phyloP scores from a whole-genome alignment of 2,113 vertebrate species.

The Brachyistius frenatus region DNA sequence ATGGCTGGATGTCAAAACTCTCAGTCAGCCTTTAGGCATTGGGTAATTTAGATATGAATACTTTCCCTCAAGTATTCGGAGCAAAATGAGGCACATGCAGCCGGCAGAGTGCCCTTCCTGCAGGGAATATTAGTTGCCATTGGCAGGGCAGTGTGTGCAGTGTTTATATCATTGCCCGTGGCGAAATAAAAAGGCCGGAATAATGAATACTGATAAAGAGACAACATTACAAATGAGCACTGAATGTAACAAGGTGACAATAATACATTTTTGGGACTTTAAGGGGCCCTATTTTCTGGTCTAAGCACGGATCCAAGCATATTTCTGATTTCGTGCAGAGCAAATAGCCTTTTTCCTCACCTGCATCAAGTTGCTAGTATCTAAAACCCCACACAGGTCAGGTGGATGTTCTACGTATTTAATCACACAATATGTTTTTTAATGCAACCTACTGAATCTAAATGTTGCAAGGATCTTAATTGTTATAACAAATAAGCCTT shows the following conservation, averaged over 20 bases:
- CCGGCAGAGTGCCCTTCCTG: constrained; percentile 53
- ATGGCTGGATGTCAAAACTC: constrained; percentile 66
- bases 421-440: no score
- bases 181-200: constrained; percentile 34
- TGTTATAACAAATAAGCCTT: no score
- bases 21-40: constrained; percentile 58
- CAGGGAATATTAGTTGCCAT: constrained; percentile 54
- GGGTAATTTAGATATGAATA: constrained; percentile 64
- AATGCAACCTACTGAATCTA: no score
- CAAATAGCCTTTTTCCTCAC: no score
- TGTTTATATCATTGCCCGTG: constrained; percentile 20
- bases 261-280: background rate
- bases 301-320: no score
- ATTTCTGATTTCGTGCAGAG: no score
- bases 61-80: constrained; percentile 42
- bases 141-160: constrained; percentile 32
- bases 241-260: background rate
- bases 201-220: constrained; percentile 24
- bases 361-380: no score
- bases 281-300: background rate
- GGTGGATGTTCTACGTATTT: no score
- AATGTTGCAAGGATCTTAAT: no score
- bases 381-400: no score
- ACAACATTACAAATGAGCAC: constrained; percentile 17
- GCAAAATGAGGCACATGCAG: constrained; percentile 46